Base-by-base conservation (phyloP, 1,140 invertebrate species). In the Papilio xuthus region DNA sequence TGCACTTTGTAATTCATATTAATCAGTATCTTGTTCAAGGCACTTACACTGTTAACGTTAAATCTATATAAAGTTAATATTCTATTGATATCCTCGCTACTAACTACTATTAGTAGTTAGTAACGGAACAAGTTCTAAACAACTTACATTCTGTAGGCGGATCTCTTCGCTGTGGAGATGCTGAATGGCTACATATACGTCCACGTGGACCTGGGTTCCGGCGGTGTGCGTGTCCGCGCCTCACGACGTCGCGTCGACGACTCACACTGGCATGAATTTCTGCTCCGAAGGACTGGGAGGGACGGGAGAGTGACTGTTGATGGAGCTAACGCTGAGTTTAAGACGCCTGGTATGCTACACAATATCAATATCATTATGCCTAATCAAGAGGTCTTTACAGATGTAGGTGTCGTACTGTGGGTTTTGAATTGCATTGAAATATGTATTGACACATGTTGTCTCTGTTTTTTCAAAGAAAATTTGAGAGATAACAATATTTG, bases 141-240 rank as follows among this genome's bases (percentile, higher is more conserved):
- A 2, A 13, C 18, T 13, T 63, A 73, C 26, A 47, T 32, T 91
- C 88, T 18, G 53, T 94, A 98, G 96, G 95, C 96, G 69, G 98
- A 99, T 90, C 95, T 99, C 67, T 98, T 99, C 88, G 98, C 98
- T 12, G 96, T 99, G 81, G 99, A 99, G 92, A 95, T 99, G 80
- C 95, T 99, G 53, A 98, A 98, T 81, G 98, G 98, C 0, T 97
- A 99, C 88, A 96, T 99, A 71, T 99, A 98, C 90, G 95, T 99
- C 18, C 97, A 99, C 82, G 94, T 98, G 76, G 97, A 99, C 90
- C 94, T 99, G 20, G 98, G 98, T 0, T 98, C 97, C n/a, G 98
- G 98, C 0, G 95, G 97, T 0, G 95, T 97, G 0, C 97, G 98
- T 86, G 96, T 98, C 15, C 95, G 97, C 84, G 97, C 97, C 0